Base-by-base conservation (phyloP, 2,113 vertebrate genomes). In the Cavia porcellus region DNA sequence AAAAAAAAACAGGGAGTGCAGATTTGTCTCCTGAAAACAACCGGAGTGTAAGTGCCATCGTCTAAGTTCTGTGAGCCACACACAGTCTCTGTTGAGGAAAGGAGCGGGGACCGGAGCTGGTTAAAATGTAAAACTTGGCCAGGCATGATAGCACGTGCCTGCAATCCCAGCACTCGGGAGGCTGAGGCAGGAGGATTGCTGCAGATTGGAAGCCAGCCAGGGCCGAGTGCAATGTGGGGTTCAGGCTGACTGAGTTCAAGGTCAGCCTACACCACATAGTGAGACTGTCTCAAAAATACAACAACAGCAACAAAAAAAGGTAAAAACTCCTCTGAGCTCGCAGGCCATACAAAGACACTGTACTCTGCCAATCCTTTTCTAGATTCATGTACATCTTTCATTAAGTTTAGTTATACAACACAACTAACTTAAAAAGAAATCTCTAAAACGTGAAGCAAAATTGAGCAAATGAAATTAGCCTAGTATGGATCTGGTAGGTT, bases 391-490 rank as follows among this genome's bases (percentile, higher is more conserved):
- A 74, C 17, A 28, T 64, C 88, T 90, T 92, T 95, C 90, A 87
- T 85, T 96, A 96, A 95, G 81, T 95, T 66, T 92, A 94, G 64
- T 95, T 68, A 96, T 47, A 55, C 57, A 74, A 92, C 55, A 85
- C 88, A 91, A 94, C 57, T 77, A 84, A 80, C 85, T 86, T 90
- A 66, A 91, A 96, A 93, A 59, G 86, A 79, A 93, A 94, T 77
- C 85, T 96, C 57, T 94, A 93, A 90, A 94, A 89, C 72, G 74
- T 80, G 81, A 95, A 92, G 79, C 62, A 93, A 95, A 96, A 88
- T 92, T 70, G 94, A 66, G 93, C 80, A 80, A 95, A 96, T 82
- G 47, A 94, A 93, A 93, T 72, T 68, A 96, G 96, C 35, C 75
- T 45, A 12, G 28, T 87, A 86, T 62, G 89, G 95, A 97, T 83